phyloP scores from a whole-genome alignment of 2,113 vertebrate species.

The Dryoscopus gambensis region DNA sequence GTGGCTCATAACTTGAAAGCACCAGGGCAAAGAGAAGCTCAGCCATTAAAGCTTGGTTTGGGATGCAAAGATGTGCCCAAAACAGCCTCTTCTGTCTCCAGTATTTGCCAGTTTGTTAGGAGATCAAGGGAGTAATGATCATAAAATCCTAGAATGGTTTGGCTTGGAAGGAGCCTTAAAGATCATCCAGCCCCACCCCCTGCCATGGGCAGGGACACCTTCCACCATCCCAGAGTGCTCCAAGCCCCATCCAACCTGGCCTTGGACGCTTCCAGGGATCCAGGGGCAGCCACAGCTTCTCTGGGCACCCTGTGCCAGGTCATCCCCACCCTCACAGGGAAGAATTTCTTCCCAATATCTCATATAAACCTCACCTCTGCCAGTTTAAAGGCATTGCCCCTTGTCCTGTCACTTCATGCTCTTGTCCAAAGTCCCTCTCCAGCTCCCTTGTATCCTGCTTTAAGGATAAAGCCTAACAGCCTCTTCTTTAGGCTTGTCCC shows the following conservation, averaged over 20 bases:
- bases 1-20: not conserved
- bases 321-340: fast-evolving
- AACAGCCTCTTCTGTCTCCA: not conserved
- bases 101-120: not conserved
- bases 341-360: not conserved
- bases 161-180: not conserved
- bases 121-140: not conserved
- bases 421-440: not conserved
- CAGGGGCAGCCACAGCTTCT: not conserved
- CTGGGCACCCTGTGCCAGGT: not conserved
- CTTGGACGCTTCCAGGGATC: not conserved
- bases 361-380: not conserved
- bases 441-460: not conserved
- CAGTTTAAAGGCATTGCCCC: not conserved
- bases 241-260: fast-evolving
- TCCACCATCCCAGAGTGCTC: fast-evolving
- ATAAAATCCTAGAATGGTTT: not conserved
- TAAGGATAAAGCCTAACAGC: not conserved
- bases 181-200: not conserved
- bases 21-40: not conserved
- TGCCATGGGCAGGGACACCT: not conserved
- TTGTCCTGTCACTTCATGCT: not conserved
- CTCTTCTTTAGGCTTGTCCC: not conserved
- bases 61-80: not conserved
- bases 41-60: not conserved